phyloP scores from a whole-genome alignment of 2,797 vertebrate species.

The Ispidina lecontei region DNA sequence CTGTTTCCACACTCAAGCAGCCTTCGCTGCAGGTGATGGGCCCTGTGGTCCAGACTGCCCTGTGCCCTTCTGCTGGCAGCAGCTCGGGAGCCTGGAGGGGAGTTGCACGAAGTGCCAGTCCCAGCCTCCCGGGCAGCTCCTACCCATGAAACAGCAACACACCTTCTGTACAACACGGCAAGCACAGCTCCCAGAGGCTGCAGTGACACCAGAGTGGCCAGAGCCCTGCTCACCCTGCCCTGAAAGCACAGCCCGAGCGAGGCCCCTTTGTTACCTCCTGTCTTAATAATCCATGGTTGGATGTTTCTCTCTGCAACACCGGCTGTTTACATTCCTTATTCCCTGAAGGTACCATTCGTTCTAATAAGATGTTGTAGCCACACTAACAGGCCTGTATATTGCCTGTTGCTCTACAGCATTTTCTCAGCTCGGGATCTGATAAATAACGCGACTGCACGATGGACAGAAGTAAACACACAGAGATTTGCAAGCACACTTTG shows the following conservation, averaged over 20 bases:
- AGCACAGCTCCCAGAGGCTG: neutral
- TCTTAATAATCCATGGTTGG: neutral
- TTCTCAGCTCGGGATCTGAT: neutral
- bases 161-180: fast-evolving
- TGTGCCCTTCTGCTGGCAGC: fast-evolving
- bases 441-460: neutral
- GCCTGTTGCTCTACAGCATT: neutral
- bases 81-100: neutral
- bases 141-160: neutral
- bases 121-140: neutral
- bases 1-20: neutral
- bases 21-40: fast-evolving
- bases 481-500: neutral
- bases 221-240: fast-evolving
- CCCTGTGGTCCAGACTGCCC: neutral
- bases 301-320: neutral
- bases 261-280: neutral
- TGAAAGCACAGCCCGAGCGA: fast-evolving
- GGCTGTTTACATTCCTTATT: neutral
- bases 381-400: neutral
- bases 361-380: neutral
- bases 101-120: fast-evolving
- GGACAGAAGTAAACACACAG: neutral
- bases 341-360: neutral
- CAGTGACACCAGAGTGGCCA: fast-evolving